phyloP scores from a whole-genome alignment of 2,113 vertebrate genomes.

The Nycticorax nycticorax region DNA sequence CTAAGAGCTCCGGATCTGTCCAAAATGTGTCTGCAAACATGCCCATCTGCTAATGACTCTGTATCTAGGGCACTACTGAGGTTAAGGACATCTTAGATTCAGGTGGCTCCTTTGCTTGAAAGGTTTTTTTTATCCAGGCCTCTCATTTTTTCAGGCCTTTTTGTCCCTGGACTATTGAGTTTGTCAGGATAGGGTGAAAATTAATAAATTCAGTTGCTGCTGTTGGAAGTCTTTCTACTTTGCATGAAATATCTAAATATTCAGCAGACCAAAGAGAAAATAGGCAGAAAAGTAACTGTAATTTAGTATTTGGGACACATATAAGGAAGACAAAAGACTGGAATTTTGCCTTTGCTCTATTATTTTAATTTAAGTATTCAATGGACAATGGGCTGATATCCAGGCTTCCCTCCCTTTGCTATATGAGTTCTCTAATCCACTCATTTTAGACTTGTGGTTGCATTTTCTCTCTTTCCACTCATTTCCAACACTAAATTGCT shows the following conservation, averaged over 20 bases:
- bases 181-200: background rate
- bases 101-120: background rate
- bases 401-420: background rate
- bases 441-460: background rate
- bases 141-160: background rate
- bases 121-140: background rate
- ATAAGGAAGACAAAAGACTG: background rate
- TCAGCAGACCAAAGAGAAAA: background rate
- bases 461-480: background rate
- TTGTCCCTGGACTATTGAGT: background rate
- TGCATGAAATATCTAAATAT: background rate
- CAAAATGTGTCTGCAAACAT: background rate
- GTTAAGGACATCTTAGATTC: background rate
- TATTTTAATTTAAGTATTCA: background rate
- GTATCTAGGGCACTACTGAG: conserved; percentile 1
- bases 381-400: background rate
- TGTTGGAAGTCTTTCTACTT: background rate
- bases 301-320: background rate
- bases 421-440: background rate
- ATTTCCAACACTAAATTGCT: background rate
- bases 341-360: background rate
- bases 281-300: background rate
- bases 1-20: background rate
- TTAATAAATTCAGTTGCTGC: background rate
- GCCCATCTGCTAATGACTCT: background rate